Evolutionary conservation across 2,888 invertebrate genomes (phyloP), one percentile per base, ranked within the genome.

Genomic region (Polydrusus pterygomalis): DNA sequence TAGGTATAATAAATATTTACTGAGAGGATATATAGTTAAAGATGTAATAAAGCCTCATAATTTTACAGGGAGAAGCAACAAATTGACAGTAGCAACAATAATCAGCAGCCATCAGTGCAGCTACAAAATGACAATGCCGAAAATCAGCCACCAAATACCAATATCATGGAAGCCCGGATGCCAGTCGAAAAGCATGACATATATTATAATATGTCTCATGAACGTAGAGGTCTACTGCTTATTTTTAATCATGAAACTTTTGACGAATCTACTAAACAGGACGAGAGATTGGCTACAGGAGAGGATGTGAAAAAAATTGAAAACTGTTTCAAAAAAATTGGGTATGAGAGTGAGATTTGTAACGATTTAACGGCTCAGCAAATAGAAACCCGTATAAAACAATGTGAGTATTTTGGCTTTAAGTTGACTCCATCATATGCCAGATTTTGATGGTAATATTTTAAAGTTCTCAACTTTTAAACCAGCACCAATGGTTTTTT

Each of bases 161-260:
- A 77, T 34, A 79, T 78, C 47, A 54, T 73, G 9, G 13, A 45
- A 20, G 90, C 87, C 82, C 88, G 84, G 58, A 93, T 93, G 92
- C 90, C 93, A 11, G 89, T 90, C 0, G 91, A 91, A 71, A 90
- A 91, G 78, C 91, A 93, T 85, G 92, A 93, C 5, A 88, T 90
- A 0, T 92, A 93, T 84, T 97, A 97, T 86, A 95, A 94, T 79
- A 97, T 97, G 97, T 91, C 91, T 82, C 95, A 96, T 85, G 89
- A 91, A 79, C 89, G 91, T 75, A 91, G 97, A 74, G 97, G 97
- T 6, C 87, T 92, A 79, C 97, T 97, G 6, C 86, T 96, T 20
- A 95, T 97, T 83, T 96, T 97, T 84, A 97, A 97, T 86, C 97
- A 97, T 85, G 94, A 95, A 87, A 97, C 97, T 84, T 91, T 93